Base-by-base conservation (phyloP, 2,888 invertebrate species). In the Diaprepes abbreviatus region DNA sequence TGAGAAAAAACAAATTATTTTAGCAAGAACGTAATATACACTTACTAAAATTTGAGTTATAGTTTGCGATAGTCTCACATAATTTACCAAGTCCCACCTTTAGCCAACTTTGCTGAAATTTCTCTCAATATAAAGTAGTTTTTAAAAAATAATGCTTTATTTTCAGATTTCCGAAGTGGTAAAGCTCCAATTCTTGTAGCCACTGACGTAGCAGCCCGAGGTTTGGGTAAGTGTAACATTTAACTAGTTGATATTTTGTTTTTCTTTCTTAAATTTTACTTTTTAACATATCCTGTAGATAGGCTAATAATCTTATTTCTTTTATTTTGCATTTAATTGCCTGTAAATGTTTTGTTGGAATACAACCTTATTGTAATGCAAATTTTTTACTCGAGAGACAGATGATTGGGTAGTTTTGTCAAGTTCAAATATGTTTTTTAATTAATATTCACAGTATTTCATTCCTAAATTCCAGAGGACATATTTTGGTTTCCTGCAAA, bases 201-300 rank as follows among this genome's bases (percentile, higher is more conserved):
- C 74, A 97, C 97, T 40, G 97, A 97, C 85, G 97, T 97, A 74
- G 97, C 97, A 68, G 96, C 96, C 57, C 88, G 96, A 83, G 96
- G 96, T 79, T 88, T 96, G 87, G 96, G 96, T 96, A 89, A 85
- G 92, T 89, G 9, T 43, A 57, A 12, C 9, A 57, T 31, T 43
- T 38, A 31, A 17, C 40, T 48, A 52, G 48, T 31, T 16, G n/a
- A 62, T 24, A 66, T 35, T 24, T 38, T 40, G 14, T 6, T 28
- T 38, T 52, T n/a, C 16, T 28, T 33, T 40, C 12, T 62, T 33
- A n/a, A 40, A 9, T 68, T 43, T 66, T 72, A 48, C 40, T 54
- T 64, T 45, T 24, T 71, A 70, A 43, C 52, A 70, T 48, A 72
- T 71, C 72, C 79, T 76, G 77, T 78, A 79, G 76, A 77, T 80